Evolutionary conservation across 2,113 vertebrate genomes (phyloP).

Genomic region (Lontra canadensis): DNA sequence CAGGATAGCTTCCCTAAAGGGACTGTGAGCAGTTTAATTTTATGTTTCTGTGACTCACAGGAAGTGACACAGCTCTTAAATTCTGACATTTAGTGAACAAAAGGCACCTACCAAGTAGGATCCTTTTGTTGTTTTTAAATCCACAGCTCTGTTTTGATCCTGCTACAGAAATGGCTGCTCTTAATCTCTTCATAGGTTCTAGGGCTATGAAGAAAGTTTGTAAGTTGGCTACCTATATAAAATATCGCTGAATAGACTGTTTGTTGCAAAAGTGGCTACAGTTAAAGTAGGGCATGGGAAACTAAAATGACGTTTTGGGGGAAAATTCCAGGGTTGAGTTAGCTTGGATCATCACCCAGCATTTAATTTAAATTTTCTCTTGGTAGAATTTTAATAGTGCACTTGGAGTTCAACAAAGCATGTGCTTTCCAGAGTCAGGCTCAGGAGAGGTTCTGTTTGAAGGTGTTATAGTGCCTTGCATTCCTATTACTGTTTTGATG

Average conservation of each 20-base stretch:
- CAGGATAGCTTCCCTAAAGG: neutral
- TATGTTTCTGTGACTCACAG: slow-evolving; percentile 35
- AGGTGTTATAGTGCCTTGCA: neutral
- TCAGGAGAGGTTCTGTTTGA: neutral
- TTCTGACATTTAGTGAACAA: slow-evolving; percentile 66
- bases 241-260: neutral
- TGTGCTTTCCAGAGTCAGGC: neutral
- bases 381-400: slow-evolving; percentile 21
- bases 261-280: neutral
- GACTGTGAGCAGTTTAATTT: slow-evolving; percentile 56
- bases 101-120: slow-evolving; percentile 29
- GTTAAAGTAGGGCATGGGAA: slow-evolving; percentile 27
- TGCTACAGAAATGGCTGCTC: slow-evolving; percentile 38
- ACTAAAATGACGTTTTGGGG: neutral
- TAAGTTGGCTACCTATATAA: slow-evolving; percentile 11
- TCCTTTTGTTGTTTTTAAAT: slow-evolving; percentile 51
- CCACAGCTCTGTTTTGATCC: slow-evolving; percentile 47
- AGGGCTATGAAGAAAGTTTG: slow-evolving; percentile 27
- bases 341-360: slow-evolving; percentile 23
- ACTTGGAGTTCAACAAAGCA: neutral
- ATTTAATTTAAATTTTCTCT: slow-evolving; percentile 45
- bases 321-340: slow-evolving; percentile 22
- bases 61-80: slow-evolving; percentile 54
- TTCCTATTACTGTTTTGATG: neutral
- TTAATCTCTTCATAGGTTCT: slow-evolving; percentile 18